Conservation (phyloP, 1,140 invertebrate genomes). For the Diprion similis region DNA sequence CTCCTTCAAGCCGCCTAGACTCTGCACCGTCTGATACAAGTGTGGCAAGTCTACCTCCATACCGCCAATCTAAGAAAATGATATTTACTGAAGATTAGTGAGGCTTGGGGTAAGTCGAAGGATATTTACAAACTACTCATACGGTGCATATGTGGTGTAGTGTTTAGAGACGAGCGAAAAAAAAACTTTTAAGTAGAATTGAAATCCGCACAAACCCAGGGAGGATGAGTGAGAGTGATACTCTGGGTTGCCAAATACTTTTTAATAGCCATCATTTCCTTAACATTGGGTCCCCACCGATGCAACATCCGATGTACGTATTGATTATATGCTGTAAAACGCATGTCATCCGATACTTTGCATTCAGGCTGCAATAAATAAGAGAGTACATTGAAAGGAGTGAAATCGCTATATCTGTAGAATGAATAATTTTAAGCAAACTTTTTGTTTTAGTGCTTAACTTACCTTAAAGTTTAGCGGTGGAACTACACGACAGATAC, state of each 20-base stretch:
- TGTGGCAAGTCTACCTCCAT: constrained; percentile 90
- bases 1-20: constrained; percentile 85
- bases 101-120: not conserved
- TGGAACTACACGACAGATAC: constrained; percentile 90
- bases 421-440: not conserved
- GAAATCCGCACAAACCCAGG: constrained; percentile 65
- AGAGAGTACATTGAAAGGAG: constrained; percentile 17
- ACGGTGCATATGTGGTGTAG: not conserved
- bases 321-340: constrained; percentile 91
- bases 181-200: not conserved
- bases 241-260: constrained; percentile 83
- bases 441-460: not conserved
- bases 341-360: constrained; percentile 83
- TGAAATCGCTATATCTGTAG: not conserved
- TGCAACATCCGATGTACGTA: constrained; percentile 89
- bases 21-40: constrained; percentile 85
- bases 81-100: constrained; percentile 20
- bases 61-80: constrained; percentile 74
- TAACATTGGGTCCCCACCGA: constrained; percentile 89
- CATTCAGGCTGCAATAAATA: constrained; percentile 75
- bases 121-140: not conserved
- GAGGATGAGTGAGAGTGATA: constrained; percentile 76
- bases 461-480: constrained; percentile 81
- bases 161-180: not conserved
- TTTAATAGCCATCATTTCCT: constrained; percentile 86